A percentile compares a stretch with the other conserved stretches of the same genome.
Conservation (phyloP, 92 coral and sea anemone species). For the Phymanthus crucifer region DNA sequence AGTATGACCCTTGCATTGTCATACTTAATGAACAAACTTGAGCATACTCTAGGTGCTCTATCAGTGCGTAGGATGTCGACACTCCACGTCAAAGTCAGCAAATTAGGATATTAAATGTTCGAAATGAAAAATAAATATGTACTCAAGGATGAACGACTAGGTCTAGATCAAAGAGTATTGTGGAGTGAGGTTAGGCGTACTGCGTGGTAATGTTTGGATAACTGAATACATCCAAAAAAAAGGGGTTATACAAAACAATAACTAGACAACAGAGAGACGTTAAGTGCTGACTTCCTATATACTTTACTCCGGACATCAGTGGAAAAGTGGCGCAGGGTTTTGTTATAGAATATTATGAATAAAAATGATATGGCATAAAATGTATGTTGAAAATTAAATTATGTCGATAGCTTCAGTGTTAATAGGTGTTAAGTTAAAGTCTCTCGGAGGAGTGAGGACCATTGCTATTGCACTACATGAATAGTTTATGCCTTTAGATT, state of each 20-base stretch:
- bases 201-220: conserved; percentile 12
- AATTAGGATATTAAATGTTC: conserved; percentile 5
- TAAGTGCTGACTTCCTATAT: neutral
- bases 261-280: neutral
- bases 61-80: conserved; percentile 7
- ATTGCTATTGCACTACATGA: no score
- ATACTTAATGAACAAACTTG: neutral
- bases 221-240: neutral
- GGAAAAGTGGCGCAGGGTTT: neutral
- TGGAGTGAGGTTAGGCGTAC: neutral
- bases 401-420: no score
- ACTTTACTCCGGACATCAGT: neutral
- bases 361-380: neutral
- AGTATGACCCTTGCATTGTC: neutral
- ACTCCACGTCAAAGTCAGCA: neutral
- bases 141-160: neutral
- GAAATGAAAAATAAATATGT: conserved; percentile 8
- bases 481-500: no score
- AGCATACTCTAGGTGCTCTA: neutral
- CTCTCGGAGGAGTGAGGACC: no score
- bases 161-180: neutral
- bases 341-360: neutral
- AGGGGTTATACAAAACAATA: neutral
- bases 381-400: no score
- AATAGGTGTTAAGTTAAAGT: no score